These are phyloP conservation scores for Brotula barbata DNA, from an alignment of 2,797 vertebrate species.

Conservation along the genomic window DNA sequence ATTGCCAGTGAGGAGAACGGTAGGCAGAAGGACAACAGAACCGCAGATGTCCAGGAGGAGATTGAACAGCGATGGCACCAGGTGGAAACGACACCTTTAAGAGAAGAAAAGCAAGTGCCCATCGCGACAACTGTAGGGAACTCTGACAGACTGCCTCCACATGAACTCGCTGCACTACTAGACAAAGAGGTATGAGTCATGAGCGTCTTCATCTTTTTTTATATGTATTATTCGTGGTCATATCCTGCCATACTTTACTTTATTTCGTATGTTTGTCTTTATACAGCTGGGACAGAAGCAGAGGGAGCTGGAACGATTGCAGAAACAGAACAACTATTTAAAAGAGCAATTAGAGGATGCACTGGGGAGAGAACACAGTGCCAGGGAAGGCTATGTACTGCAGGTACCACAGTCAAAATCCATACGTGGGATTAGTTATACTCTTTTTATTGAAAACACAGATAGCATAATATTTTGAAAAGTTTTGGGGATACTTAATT, in stretches of 20 bases:
- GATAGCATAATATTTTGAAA: neutral
- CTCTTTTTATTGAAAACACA: neutral
- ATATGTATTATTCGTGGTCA: neutral
- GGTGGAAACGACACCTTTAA: conserved; percentile 92
- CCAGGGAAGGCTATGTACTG: conserved; percentile 93
- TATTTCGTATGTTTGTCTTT: neutral
- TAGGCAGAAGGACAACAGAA: conserved; percentile 76
- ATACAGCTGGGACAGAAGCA: conserved; percentile 91
- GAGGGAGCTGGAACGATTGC: conserved; percentile 88
- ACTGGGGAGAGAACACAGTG: conserved; percentile 88
- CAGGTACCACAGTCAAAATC: conserved; percentile 82
- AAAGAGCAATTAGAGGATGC: conserved; percentile 93
- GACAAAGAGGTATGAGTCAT: conserved; percentile 88
- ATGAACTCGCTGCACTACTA: conserved; percentile 85
- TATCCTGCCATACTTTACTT: neutral
- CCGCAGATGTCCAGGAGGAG: conserved; percentile 85
- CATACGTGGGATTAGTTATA: neutral
- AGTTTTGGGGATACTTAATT: neutral
- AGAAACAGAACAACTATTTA: conserved; percentile 90
- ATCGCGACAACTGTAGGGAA: conserved; percentile 73
- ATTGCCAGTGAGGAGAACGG: conserved; percentile 65
- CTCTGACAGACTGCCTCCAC: conserved; percentile 77
- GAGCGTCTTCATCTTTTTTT: neutral
- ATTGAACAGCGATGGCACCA: conserved; percentile 98
- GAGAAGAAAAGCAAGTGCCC: conserved; percentile 95